A percentile compares a stretch with the other conserved stretches of the same genome.
These are phyloP conservation scores for Mormoops blainvillei DNA, from an alignment of 2,113 vertebrate species.

Conservation along the genomic window DNA sequence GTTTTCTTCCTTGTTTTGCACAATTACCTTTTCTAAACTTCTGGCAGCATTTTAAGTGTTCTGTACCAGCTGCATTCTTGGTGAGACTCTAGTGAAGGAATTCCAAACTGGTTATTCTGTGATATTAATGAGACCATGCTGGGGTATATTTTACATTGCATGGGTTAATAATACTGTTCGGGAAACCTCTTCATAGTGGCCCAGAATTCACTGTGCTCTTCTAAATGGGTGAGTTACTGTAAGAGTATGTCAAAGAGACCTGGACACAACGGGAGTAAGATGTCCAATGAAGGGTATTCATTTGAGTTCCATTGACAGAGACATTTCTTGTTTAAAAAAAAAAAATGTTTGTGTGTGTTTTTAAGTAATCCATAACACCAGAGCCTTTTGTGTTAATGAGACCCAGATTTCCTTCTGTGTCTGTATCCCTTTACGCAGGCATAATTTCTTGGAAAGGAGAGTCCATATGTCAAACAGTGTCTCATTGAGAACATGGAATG, in stretches of 20 bases:
- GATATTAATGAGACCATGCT: neutral
- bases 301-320: constrained; percentile 60
- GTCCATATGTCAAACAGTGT: neutral
- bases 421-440: constrained; percentile 61
- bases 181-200: neutral
- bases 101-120: neutral
- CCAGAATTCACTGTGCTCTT: neutral
- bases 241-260: neutral
- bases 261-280: neutral
- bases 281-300: neutral
- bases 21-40: neutral
- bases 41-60: neutral
- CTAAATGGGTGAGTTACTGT: constrained; percentile 21
- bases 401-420: constrained; percentile 72
- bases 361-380: constrained; percentile 66
- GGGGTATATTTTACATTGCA: neutral
- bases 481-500: constrained; percentile 56
- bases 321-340: constrained; percentile 65
- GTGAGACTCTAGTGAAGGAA: neutral
- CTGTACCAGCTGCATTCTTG: neutral
- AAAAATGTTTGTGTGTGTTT: constrained; percentile 34
- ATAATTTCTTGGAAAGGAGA: constrained; percentile 53
- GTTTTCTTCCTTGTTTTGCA: constrained; percentile 28
- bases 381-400: constrained; percentile 67
- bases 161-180: neutral